Percentiles rank a stretch among this genome's conserved stretches.
Conservation (phyloP, 2,113 vertebrate species). For the Rhinolophus ferrumequinum region DNA sequence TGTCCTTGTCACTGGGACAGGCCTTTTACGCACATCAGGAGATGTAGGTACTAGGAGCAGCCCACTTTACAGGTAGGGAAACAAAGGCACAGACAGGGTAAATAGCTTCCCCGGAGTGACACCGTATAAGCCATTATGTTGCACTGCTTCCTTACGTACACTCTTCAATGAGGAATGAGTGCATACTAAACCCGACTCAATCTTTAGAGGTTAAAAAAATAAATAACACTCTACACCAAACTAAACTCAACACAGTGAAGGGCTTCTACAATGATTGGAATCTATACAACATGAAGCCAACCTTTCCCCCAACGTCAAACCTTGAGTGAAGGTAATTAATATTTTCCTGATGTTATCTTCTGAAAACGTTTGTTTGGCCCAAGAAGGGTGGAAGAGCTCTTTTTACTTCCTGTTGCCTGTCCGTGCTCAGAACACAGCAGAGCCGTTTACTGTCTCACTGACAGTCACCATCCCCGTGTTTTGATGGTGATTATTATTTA, state of each 20-base stretch:
- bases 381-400: not conserved
- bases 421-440: not conserved
- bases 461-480: not conserved
- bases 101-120: not conserved
- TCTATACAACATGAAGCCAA: not conserved
- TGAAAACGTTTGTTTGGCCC: not conserved
- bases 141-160: rapidly evolving
- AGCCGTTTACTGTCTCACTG: not conserved
- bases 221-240: not conserved
- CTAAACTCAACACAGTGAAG: not conserved
- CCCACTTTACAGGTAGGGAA: not conserved
- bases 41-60: not conserved
- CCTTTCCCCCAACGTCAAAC: not conserved
- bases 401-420: not conserved
- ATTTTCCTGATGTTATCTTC: not conserved
- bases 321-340: not conserved
- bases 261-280: not conserved
- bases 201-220: not conserved
- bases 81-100: not conserved
- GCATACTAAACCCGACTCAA: not conserved
- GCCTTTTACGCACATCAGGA: not conserved
- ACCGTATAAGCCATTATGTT: rapidly evolving
- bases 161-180: not conserved
- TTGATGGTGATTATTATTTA: not conserved
- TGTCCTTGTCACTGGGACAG: too few relatives aligned